A percentile compares a stretch with the other conserved stretches of the same genome.
phyloP scores from a whole-genome alignment of 1,140 invertebrate species.

The Lordiphosa collinella region DNA sequence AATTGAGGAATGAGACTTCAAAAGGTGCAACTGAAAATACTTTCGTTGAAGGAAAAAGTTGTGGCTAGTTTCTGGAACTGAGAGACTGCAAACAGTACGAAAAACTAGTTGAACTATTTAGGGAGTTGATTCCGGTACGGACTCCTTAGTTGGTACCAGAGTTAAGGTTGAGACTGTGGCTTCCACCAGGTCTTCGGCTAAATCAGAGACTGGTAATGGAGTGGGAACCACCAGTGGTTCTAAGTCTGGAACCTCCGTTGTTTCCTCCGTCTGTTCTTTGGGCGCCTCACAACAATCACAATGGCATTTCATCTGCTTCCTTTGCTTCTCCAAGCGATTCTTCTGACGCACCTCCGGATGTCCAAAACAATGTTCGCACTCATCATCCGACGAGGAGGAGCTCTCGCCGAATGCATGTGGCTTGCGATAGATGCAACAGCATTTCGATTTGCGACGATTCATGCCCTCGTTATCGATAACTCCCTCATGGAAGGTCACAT shows the following conservation, averaged over 20 bases:
- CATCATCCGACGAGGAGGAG: slow-evolving; percentile 88
- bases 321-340: slow-evolving; percentile 57
- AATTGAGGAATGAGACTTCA: no score
- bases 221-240: no score
- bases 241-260: background rate
- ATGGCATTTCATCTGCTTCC: background rate
- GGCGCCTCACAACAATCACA: background rate
- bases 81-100: no score
- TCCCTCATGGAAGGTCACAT: slow-evolving; percentile 91
- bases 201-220: no score
- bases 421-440: slow-evolving; percentile 94
- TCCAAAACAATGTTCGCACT: slow-evolving; percentile 92
- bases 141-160: no score
- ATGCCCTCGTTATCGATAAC: slow-evolving; percentile 96
- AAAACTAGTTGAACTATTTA: no score
- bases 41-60: no score
- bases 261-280: background rate
- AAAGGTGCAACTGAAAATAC: no score
- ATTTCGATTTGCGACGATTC: slow-evolving; percentile 97
- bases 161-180: no score
- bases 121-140: no score
- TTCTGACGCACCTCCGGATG: slow-evolving; percentile 87
- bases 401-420: slow-evolving; percentile 89
- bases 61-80: no score
- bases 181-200: no score